phyloP scores from a whole-genome alignment of 2,888 invertebrate genomes.

The Plebejus anna region DNA sequence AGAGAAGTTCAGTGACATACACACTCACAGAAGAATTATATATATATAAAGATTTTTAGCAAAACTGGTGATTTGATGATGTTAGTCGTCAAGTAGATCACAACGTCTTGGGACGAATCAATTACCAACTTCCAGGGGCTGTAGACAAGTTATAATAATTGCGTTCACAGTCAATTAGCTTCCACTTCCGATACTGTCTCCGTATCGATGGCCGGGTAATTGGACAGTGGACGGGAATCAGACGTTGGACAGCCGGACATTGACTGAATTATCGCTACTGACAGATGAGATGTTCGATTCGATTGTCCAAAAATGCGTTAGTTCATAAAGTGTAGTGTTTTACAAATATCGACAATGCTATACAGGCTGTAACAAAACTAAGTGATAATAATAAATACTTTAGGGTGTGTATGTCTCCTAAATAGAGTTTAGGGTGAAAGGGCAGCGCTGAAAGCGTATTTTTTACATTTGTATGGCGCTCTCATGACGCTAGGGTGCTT shows the following conservation, averaged over 20 bases:
- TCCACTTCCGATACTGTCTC: neutral
- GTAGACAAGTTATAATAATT: neutral
- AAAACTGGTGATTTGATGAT: neutral
- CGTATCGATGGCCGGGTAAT: neutral
- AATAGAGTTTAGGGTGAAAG: no score
- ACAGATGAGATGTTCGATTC: neutral
- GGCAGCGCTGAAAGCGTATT: no score
- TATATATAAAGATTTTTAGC: no score
- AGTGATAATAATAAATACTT: no score
- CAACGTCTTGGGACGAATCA: neutral
- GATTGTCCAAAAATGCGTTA: neutral
- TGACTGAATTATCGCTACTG: neutral
- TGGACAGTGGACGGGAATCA: neutral
- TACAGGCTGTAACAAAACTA: no score
- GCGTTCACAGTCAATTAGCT: conserved; percentile 4
- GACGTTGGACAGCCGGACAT: neutral
- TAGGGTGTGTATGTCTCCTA: no score
- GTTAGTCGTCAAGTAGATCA: neutral
- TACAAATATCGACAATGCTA: no score
- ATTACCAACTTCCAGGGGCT: neutral
- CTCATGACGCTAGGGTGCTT: no score
- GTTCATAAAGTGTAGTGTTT: neutral
- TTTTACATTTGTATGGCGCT: no score
- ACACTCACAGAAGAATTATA: no score
- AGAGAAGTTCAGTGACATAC: no score